phyloP scores from a whole-genome alignment of 2,797 vertebrate genomes.

The Hafferia zeledoni region DNA sequence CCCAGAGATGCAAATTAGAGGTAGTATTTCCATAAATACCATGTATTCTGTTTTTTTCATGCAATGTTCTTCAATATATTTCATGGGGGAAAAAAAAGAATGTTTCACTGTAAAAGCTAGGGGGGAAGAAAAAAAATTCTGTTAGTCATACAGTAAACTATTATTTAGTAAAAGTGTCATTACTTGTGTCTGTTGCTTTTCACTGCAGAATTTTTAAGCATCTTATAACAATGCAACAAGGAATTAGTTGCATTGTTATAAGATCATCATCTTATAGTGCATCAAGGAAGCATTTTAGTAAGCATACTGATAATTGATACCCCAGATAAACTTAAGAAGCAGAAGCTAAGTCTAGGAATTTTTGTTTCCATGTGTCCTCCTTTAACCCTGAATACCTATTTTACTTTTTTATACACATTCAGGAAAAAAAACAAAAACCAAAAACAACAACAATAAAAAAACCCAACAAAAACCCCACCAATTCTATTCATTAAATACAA shows the following conservation, averaged over 20 bases:
- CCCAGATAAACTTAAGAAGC: not conserved
- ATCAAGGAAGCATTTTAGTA: not conserved
- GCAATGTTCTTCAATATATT: not conserved
- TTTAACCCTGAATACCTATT: not conserved
- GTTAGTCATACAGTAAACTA: not conserved
- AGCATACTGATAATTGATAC: not conserved
- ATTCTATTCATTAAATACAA: not conserved
- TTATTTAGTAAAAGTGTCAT: not conserved
- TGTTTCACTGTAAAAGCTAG: not conserved
- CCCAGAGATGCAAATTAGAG: not conserved
- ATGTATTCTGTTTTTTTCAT: not conserved
- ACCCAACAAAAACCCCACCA: rapidly evolving
- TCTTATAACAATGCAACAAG: not conserved
- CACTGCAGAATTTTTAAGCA: not conserved
- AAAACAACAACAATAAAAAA: too few species aligned
- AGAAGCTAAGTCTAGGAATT: not conserved
- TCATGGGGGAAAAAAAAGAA: not conserved
- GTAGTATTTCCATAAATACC: not conserved
- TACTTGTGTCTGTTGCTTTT: not conserved
- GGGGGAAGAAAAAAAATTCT: rapidly evolving
- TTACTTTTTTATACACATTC: not conserved
- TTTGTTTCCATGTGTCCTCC: not conserved
- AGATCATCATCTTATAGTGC: too few species aligned
- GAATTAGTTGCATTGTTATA: too few species aligned
- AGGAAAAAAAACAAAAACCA: not conserved